Evolutionary conservation across 1,140 invertebrate genomes (phyloP).

Genomic region (Brachystomella parvula): DNA sequence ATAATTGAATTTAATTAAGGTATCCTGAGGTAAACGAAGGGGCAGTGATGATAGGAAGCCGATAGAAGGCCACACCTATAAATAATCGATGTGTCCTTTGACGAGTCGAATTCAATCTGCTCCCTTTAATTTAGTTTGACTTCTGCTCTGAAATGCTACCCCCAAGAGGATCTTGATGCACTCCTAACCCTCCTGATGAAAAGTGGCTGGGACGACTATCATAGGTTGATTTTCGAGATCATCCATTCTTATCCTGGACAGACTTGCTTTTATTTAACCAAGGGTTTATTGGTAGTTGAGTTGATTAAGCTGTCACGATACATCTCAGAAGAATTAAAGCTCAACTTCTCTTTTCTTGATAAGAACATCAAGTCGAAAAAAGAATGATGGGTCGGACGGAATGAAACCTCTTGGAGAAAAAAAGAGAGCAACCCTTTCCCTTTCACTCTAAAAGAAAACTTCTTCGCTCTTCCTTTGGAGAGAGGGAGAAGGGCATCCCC

Average conservation of each 20-base stretch:
- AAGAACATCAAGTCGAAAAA: constrained; percentile 4
- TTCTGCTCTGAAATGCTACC: neutral
- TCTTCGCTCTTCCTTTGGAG: neutral
- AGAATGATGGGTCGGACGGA: neutral
- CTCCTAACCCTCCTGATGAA: neutral
- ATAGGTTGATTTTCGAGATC: neutral
- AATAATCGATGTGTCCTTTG: constrained; percentile 34
- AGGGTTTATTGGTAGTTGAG: no score
- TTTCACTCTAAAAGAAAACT: neutral
- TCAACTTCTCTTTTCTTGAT: neutral
- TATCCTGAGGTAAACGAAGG: constrained; percentile 21
- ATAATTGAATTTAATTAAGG: neutral
- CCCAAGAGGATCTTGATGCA: neutral
- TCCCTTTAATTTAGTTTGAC: neutral
- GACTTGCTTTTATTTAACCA: neutral
- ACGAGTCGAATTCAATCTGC: constrained; percentile 20
- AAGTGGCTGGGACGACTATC: neutral
- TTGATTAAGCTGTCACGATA: no score
- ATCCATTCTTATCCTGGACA: no score
- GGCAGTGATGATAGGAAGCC: constrained; percentile 23
- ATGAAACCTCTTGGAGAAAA: neutral
- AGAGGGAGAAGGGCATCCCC: neutral
- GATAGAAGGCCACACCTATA: constrained; percentile 33
- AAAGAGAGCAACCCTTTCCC: neutral
- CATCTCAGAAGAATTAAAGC: constrained; percentile 1